Conservation (phyloP, 2,888 invertebrate species). For the Drosophila subsilvestris region DNA sequence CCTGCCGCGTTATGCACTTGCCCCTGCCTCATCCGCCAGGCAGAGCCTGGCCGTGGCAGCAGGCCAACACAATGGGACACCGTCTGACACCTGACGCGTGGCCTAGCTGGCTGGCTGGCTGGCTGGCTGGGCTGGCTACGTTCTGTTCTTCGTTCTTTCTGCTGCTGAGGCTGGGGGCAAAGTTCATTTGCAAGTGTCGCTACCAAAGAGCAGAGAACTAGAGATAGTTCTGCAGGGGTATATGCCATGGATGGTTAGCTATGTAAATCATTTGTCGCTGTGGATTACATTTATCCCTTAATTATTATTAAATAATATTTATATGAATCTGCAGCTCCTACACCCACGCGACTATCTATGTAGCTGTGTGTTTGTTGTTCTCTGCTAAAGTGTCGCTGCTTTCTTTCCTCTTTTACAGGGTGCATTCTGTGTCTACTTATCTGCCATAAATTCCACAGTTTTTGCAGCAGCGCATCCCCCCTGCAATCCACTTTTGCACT, state of each 20-base stretch:
- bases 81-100: conserved; percentile 17
- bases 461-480: conserved; percentile 23
- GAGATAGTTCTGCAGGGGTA: conserved; percentile 25
- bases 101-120: not conserved
- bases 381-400: too few species aligned
- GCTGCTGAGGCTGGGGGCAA: conserved; percentile 14
- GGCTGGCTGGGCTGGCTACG: not conserved
- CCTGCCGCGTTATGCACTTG: conserved; percentile 58
- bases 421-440: not conserved
- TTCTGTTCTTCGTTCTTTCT: conserved; percentile 15
- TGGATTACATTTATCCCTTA: too few species aligned
- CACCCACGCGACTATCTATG: too few species aligned
- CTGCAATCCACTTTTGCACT: conserved; percentile 78
- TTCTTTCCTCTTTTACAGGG: conserved; percentile 29
- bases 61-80: conserved; percentile 9
- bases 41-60: conserved; percentile 4
- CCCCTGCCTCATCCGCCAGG: conserved; percentile 50
- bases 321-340: too few species aligned
- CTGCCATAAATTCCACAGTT: conserved; percentile 1
- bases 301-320: too few species aligned
- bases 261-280: too few species aligned
- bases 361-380: too few species aligned
- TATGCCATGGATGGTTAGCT: not conserved
- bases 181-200: conserved; percentile 73
- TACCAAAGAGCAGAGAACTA: not conserved